Evolutionary conservation across 2,113 vertebrate species (phyloP).

Genomic region (Cranoglanis bouderius): DNA sequence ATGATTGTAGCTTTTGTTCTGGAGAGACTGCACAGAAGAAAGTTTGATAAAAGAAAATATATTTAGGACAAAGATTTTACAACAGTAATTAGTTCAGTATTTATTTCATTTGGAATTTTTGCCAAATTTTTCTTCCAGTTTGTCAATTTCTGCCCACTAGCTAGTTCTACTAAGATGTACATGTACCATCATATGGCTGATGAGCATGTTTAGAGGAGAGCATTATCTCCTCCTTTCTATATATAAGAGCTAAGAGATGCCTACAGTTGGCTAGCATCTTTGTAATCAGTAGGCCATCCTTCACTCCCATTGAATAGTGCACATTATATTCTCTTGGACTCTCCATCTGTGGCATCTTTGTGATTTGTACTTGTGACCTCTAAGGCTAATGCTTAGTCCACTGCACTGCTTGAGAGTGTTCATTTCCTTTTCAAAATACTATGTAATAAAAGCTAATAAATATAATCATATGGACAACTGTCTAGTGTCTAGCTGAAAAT

Average conservation of each 20-base stretch:
- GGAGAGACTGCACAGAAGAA: constrained; percentile 82
- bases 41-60: neutral
- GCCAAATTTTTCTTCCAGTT: neutral
- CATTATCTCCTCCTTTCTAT: neutral
- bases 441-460: neutral
- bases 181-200: neutral
- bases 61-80: neutral
- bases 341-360: neutral
- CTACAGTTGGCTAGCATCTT: neutral
- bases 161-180: neutral
- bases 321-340: neutral
- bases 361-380: neutral
- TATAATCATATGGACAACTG: neutral
- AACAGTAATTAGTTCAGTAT: neutral
- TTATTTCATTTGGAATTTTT: neutral
- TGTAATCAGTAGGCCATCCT: neutral
- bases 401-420: neutral
- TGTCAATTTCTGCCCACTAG: neutral
- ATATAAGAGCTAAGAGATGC: neutral
- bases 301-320: neutral
- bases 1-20: constrained; percentile 99
- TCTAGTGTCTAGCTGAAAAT: neutral
- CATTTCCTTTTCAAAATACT: neutral
- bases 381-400: neutral
- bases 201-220: neutral